phyloP scores from a whole-genome alignment of 2,113 vertebrate genomes.

The Cricetomys ansorgei region DNA sequence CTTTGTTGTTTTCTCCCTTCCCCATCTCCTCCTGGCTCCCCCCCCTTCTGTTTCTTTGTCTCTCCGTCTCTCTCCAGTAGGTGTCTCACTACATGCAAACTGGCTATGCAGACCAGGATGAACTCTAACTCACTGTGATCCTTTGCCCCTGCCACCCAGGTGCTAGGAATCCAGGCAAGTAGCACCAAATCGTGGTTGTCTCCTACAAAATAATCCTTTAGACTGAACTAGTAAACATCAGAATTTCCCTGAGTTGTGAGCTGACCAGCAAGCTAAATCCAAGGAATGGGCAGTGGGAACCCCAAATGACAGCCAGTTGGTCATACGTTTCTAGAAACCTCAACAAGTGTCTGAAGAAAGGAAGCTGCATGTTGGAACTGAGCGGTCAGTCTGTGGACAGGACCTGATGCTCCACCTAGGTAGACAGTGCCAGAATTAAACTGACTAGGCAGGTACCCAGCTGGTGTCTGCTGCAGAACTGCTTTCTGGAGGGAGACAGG shows the following conservation, averaged over 20 bases:
- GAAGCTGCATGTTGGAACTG: not conserved
- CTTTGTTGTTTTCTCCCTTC: no score
- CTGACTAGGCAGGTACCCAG: no score
- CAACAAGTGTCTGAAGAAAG: not conserved
- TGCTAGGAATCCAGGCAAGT: not conserved
- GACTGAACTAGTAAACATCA: not conserved
- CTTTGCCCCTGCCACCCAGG: no score
- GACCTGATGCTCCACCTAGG: not conserved
- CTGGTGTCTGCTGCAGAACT: not conserved
- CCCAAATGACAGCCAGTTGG: not conserved
- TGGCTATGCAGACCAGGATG: not conserved
- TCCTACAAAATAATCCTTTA: not conserved
- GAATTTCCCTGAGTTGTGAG: not conserved
- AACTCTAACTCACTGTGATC: not conserved
- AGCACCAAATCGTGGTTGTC: not conserved
- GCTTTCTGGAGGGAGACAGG: not conserved
- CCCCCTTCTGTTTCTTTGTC: not conserved
- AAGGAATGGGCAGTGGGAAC: not conserved
- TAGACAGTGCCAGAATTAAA: not conserved
- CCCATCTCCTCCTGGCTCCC: not conserved
- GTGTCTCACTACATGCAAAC: not conserved
- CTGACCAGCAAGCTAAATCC: not conserved
- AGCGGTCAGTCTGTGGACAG: not conserved
- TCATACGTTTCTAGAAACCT: not conserved
- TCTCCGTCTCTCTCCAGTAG: not conserved